Conservation (phyloP, 2,113 vertebrate genomes). For the Diadophis punctatus region DNA sequence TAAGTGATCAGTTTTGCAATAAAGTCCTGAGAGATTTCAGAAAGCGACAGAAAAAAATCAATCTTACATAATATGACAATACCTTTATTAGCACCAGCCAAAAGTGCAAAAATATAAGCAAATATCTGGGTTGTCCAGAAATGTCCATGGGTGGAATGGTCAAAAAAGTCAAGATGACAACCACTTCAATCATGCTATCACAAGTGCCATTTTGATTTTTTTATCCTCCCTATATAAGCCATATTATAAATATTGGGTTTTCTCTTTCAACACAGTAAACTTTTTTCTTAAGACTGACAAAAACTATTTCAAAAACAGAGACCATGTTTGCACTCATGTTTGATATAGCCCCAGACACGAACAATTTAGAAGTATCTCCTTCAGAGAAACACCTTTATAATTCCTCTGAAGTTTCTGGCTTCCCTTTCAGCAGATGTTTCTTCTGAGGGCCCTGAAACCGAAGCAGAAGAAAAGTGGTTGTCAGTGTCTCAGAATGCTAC, state of each 20-base stretch:
- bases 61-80: not conserved
- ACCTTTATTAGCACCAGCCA: not conserved
- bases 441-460: constrained; percentile 84
- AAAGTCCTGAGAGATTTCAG: not conserved
- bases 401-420: constrained; percentile 51
- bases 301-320: not conserved
- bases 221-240: not conserved
- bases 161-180: not conserved
- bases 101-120: not conserved
- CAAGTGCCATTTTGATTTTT: not conserved
- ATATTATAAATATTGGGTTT: not conserved
- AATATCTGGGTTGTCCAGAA: not conserved
- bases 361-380: constrained; percentile 27
- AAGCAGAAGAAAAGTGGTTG: constrained; percentile 11
- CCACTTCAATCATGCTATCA: not conserved
- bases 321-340: not conserved
- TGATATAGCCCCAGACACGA: not conserved
- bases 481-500: no score
- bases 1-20: not conserved
- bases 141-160: not conserved
- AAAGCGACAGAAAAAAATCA: not conserved
- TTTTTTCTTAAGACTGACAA: not conserved
- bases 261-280: not conserved
- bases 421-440: constrained; percentile 77
- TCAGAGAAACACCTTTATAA: constrained; percentile 11